These are phyloP conservation scores for Parnassius mnemosyne DNA, from an alignment of 2,888 invertebrate genomes.

Conservation along the genomic window DNA sequence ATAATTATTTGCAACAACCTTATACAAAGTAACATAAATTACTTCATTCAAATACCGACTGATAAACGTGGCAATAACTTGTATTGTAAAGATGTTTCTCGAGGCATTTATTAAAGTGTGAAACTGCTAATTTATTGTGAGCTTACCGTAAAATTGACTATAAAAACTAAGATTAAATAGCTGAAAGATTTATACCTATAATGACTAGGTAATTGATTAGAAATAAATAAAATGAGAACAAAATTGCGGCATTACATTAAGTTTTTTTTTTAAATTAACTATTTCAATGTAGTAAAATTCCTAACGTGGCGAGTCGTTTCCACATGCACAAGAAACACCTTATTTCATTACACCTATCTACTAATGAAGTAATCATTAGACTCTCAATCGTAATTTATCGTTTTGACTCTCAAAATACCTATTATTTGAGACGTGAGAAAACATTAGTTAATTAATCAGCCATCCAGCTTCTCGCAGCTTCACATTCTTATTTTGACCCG, in stretches of 20 bases:
- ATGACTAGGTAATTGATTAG: too few species aligned
- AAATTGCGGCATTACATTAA: too few species aligned
- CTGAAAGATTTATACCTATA: too few species aligned
- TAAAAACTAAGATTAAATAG: too few species aligned
- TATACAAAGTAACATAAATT: conserved; percentile 1
- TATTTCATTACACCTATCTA: conserved; percentile 16
- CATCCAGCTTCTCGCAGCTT: conserved; percentile 6
- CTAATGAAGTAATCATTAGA: conserved; percentile 18
- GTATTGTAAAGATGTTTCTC: too few species aligned
- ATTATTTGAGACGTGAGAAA: conserved; percentile 15
- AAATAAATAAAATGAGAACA: too few species aligned
- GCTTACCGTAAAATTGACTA: too few species aligned
- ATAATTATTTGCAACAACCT: conserved; percentile 4
- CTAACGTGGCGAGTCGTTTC: not conserved
- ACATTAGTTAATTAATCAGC: conserved; percentile 18
- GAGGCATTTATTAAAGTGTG: too few species aligned
- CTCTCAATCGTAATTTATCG: conserved; percentile 10
- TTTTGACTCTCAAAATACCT: conserved; percentile 9
- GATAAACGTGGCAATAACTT: not conserved
- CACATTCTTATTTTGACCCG: conserved; percentile 15
- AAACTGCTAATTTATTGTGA: too few species aligned
- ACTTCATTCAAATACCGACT: too few species aligned
- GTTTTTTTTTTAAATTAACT: not conserved
- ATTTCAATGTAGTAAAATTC: too few species aligned
- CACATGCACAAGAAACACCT: conserved; percentile 3